phyloP scores from a whole-genome alignment of 2,113 vertebrate species.

The Platichthys stellatus region DNA sequence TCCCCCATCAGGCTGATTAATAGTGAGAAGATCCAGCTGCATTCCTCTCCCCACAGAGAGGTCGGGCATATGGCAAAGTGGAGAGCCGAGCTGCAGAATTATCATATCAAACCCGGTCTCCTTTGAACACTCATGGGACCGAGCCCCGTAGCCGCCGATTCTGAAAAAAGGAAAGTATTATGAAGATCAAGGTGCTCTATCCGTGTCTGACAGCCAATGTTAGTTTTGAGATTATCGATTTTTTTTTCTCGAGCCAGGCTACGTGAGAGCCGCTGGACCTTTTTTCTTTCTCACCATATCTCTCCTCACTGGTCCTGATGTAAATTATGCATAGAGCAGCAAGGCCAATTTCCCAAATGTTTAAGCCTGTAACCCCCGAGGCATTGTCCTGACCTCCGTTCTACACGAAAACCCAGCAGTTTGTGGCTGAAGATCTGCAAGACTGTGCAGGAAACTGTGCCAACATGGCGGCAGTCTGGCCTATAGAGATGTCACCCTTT shows the following conservation, averaged over 20 bases:
- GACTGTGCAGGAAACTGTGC: not conserved
- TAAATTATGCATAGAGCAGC: conserved; percentile 67
- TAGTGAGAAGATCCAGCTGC: conserved; percentile 77
- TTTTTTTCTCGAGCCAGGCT: conserved; percentile 1
- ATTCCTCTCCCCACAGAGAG: conserved; percentile 68
- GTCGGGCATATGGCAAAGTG: conserved; percentile 74
- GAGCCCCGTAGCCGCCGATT: conserved; percentile 39
- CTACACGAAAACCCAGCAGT: conserved; percentile 30
- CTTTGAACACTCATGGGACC: conserved; percentile 55
- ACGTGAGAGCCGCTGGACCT: conserved; percentile 39
- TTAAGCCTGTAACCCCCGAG: conserved; percentile 58
- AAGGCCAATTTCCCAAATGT: conserved; percentile 67
- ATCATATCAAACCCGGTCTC: conserved; percentile 79
- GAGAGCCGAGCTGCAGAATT: conserved; percentile 72
- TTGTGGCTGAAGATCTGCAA: conserved; percentile 14
- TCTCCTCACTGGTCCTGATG: conserved; percentile 34
- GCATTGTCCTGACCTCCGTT: conserved; percentile 41
- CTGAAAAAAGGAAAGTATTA: conserved; percentile 51
- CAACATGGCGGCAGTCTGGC: not conserved
- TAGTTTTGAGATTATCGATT: conserved; percentile 58
- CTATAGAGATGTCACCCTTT: not conserved
- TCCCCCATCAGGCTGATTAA: conserved; percentile 75
- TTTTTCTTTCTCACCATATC: conserved; percentile 58
- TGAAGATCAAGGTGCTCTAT: conserved; percentile 73
- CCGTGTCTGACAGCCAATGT: conserved; percentile 61